Evolutionary conservation across 1,140 invertebrate species (phyloP).

Genomic region (Drosophila pseudoananassae): DNA sequence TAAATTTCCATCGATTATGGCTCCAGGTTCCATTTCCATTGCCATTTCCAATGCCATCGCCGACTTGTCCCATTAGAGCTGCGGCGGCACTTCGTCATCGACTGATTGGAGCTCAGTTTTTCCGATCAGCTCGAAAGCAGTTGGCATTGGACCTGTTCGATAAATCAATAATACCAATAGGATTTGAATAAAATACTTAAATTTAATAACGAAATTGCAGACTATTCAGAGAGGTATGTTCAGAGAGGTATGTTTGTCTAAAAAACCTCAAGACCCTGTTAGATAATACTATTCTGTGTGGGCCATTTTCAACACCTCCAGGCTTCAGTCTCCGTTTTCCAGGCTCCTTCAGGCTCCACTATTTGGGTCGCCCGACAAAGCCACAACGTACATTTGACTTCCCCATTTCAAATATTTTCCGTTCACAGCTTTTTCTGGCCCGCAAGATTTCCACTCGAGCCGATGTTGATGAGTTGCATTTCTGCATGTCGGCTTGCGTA

Average conservation of each 20-base stretch:
- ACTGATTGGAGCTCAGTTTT: not conserved
- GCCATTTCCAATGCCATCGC: not conserved
- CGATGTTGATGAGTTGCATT: conserved; percentile 47
- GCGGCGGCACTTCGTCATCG: conserved; percentile 16
- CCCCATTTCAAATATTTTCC: conserved; percentile 34
- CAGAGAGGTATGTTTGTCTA: too few species aligned
- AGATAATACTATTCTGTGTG: not conserved
- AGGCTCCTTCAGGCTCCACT: not conserved
- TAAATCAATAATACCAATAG: not conserved
- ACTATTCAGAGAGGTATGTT: too few species aligned
- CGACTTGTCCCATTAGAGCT: conserved; percentile 9
- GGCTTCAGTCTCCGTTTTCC: too few species aligned
- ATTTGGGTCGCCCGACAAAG: not conserved
- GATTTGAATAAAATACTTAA: not conserved
- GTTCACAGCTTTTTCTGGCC: conserved; percentile 24
- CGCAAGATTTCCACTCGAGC: conserved; percentile 31
- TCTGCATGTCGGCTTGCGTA: conserved; percentile 47
- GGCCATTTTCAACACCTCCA: not conserved
- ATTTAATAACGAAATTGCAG: too few species aligned
- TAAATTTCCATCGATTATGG: conserved; percentile 16
- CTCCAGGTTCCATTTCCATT: conserved; percentile 1
- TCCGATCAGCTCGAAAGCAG: conserved; percentile 7
- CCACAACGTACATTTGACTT: conserved; percentile 7
- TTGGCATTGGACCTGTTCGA: not conserved
- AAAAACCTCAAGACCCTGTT: not conserved